Evolutionary conservation across 2,888 invertebrate species (phyloP).

Genomic region (Eristalinus aeneus): DNA sequence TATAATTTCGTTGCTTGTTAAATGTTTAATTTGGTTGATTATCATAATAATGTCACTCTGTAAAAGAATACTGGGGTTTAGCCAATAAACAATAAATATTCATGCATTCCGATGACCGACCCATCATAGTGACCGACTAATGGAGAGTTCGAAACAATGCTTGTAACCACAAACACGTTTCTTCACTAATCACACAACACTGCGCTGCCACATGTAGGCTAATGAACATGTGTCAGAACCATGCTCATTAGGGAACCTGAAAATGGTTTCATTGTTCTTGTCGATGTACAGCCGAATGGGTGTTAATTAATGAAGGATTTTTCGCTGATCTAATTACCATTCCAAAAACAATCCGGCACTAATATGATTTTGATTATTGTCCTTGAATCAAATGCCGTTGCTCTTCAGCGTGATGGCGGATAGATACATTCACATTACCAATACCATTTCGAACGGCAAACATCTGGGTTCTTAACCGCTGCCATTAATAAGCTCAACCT

Average conservation of each 20-base stretch:
- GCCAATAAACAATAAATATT: not conserved
- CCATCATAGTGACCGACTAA: constrained; percentile 4
- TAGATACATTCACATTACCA: constrained; percentile 6
- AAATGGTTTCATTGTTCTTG: constrained; percentile 2
- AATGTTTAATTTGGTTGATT: no score
- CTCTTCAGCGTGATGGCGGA: not conserved
- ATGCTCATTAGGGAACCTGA: constrained; percentile 21
- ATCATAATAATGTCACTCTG: no score
- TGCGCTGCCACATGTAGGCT: not conserved
- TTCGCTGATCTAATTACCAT: constrained; percentile 23
- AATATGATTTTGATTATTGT: constrained; percentile 21
- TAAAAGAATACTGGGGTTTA: no score
- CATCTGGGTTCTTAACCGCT: not conserved
- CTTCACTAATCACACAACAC: constrained; percentile 1
- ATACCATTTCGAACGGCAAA: not conserved
- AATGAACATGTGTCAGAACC: constrained; percentile 1
- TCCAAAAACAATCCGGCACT: constrained; percentile 15
- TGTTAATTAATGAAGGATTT: constrained; percentile 6
- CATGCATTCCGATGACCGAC: not conserved
- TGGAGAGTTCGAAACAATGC: constrained; percentile 24
- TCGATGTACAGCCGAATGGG: not conserved
- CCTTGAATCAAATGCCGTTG: constrained; percentile 13
- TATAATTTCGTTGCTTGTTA: no score
- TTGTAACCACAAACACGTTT: constrained; percentile 26
- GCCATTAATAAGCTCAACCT: constrained; percentile 14